Conservation (phyloP, 2,888 invertebrate genomes). For the Abrostola tripartita region DNA sequence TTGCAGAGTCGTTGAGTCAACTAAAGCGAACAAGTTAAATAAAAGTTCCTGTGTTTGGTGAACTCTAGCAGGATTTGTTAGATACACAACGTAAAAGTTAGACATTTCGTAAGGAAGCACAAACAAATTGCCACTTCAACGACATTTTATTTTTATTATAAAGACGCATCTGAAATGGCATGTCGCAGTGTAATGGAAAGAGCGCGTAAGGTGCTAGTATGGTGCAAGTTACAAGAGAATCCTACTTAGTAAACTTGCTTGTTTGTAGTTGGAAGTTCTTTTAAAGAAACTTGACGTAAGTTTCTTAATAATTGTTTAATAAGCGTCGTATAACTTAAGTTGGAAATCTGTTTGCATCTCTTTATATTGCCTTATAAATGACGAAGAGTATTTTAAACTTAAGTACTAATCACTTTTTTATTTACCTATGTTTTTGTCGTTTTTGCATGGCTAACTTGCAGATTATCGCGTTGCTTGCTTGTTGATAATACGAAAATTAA, state of each 20-base stretch:
- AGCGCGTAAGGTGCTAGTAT: constrained; percentile 54
- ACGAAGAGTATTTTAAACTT: too few relatives aligned
- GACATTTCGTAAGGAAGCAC: constrained; percentile 46
- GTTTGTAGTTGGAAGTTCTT: neutral
- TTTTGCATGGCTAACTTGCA: too few relatives aligned
- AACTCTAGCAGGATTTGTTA: constrained; percentile 21
- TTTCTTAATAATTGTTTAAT: too few relatives aligned
- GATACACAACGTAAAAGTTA: constrained; percentile 18
- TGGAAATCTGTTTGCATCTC: too few relatives aligned
- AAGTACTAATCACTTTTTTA: too few relatives aligned
- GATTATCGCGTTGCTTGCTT: too few relatives aligned
- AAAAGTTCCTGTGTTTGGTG: constrained; percentile 31
- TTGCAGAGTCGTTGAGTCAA: neutral
- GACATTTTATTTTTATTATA: constrained; percentile 62
- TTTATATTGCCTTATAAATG: too few relatives aligned
- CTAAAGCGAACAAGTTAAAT: constrained; percentile 21
- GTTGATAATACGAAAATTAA: too few relatives aligned
- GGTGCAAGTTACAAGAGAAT: constrained; percentile 43
- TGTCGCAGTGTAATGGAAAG: constrained; percentile 67
- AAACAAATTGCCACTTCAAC: constrained; percentile 61
- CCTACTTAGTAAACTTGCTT: neutral
- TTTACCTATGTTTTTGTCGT: too few relatives aligned
- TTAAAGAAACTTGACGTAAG: too few relatives aligned
- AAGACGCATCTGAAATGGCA: constrained; percentile 65
- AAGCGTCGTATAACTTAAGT: too few relatives aligned